Conservation (phyloP, 2,888 invertebrate genomes). For the Muschampia plurimacula region DNA sequence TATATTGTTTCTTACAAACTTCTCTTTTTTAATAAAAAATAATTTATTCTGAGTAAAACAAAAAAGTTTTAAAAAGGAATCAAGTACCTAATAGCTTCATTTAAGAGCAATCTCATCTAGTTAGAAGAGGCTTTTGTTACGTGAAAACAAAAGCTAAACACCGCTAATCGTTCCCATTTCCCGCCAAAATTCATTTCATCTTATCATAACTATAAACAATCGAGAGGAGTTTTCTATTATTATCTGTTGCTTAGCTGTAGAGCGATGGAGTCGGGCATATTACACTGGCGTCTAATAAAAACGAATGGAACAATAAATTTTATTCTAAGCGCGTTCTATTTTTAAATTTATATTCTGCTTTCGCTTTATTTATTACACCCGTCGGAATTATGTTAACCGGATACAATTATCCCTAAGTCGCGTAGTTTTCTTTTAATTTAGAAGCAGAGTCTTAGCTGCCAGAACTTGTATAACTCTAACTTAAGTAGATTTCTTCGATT, state of each 20-base stretch:
- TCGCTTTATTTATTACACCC: slow-evolving; percentile 44
- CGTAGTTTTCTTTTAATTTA: slow-evolving; percentile 39
- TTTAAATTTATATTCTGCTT: slow-evolving; percentile 48
- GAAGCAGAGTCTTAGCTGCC: slow-evolving; percentile 25
- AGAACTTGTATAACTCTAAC: slow-evolving; percentile 12
- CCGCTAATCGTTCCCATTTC: slow-evolving; percentile 3
- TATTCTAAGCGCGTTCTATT: slow-evolving; percentile 45
- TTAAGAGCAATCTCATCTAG: background rate
- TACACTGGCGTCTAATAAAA: slow-evolving; percentile 40
- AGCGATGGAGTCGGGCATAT: slow-evolving; percentile 35
- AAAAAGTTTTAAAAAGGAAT: no score
- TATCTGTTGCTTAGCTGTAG: slow-evolving; percentile 38
- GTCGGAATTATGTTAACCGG: slow-evolving; percentile 46
- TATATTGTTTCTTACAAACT: no score
- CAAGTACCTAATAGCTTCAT: no score
- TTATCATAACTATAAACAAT: slow-evolving; percentile 31
- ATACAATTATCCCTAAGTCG: slow-evolving; percentile 39
- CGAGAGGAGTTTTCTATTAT: slow-evolving; percentile 35
- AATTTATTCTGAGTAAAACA: no score
- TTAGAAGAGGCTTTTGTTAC: background rate
- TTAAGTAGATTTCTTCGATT: slow-evolving; percentile 18
- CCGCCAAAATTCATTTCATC: slow-evolving; percentile 33
- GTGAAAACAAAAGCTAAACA: slow-evolving; percentile 3
- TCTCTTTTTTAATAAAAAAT: no score
- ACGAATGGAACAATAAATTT: slow-evolving; percentile 48